phyloP scores from a whole-genome alignment of 2,888 invertebrate species.

The Deroplatys truncata region DNA sequence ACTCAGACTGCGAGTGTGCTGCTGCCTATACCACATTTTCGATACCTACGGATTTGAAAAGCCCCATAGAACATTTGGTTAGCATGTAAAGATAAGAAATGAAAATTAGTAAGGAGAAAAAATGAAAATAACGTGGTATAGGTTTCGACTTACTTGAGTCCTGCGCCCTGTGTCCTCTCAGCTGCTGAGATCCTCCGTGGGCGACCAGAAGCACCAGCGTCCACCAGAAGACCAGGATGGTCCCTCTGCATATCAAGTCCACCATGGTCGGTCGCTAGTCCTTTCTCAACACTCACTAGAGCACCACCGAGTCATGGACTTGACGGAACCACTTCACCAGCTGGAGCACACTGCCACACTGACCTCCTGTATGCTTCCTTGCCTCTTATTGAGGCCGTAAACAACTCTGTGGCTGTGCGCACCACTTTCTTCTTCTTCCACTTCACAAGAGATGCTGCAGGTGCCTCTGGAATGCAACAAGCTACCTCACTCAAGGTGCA shows the following conservation, averaged over 20 bases:
- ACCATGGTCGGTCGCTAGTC: no score
- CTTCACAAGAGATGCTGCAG: background rate
- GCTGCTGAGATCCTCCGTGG: background rate
- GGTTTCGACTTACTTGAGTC: background rate
- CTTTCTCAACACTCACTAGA: no score
- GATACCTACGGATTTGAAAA: no score
- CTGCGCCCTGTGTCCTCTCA: background rate
- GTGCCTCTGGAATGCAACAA: background rate
- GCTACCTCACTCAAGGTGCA: no score
- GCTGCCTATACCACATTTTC: no score
- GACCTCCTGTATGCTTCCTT: background rate
- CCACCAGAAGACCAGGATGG: background rate
- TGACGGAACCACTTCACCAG: background rate
- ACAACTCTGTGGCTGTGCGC: background rate
- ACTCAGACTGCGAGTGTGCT: no score
- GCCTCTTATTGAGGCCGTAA: background rate
- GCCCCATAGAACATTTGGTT: no score
- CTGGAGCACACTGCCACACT: conserved; percentile 3
- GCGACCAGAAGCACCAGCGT: background rate
- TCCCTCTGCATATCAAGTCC: background rate
- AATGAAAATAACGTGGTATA: no score
- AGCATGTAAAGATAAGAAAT: no score
- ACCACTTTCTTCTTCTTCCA: background rate
- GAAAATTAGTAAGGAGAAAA: no score
- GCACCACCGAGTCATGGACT: background rate